Percentiles rank a stretch among this genome's conserved stretches.
Conservation (phyloP, 2,888 invertebrate species). For the Thysanoteuthis rhombus region DNA sequence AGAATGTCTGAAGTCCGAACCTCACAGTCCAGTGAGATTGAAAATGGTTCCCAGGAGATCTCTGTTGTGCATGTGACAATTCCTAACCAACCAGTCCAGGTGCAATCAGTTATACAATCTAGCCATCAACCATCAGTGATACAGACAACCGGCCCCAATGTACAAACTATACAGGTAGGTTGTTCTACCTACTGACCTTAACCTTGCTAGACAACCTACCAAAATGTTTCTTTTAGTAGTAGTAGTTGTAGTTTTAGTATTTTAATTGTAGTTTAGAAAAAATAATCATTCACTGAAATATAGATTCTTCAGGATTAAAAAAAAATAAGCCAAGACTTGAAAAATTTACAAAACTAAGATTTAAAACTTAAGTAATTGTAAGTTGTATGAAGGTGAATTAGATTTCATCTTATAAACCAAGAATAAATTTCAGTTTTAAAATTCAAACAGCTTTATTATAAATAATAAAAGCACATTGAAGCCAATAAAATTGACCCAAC, state of each 20-base stretch:
- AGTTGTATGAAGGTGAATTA: not conserved
- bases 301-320: not conserved
- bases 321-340: too few species aligned
- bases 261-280: too few species aligned
- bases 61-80: slow-evolving; percentile 82
- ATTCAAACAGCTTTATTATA: not conserved
- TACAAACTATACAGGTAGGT: slow-evolving; percentile 84
- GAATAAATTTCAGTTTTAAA: not conserved
- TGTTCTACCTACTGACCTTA: not conserved
- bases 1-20: slow-evolving; percentile 49
- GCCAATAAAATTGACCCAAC: not conserved
- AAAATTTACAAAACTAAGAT: not conserved
- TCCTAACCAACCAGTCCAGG: slow-evolving; percentile 74
- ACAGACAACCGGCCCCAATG: slow-evolving; percentile 84
- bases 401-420: not conserved
- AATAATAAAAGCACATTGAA: not conserved
- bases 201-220: slow-evolving; percentile 44
- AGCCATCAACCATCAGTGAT: slow-evolving; percentile 91
- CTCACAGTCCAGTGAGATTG: slow-evolving; percentile 42
- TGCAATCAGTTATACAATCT: slow-evolving; percentile 78
- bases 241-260: not conserved
- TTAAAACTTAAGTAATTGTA: not conserved
- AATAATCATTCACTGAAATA: not conserved
- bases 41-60: slow-evolving; percentile 52
- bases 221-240: not conserved